Evolutionary conservation across 2,888 invertebrate genomes (phyloP).

Genomic region (Psococerastis gibbosa): DNA sequence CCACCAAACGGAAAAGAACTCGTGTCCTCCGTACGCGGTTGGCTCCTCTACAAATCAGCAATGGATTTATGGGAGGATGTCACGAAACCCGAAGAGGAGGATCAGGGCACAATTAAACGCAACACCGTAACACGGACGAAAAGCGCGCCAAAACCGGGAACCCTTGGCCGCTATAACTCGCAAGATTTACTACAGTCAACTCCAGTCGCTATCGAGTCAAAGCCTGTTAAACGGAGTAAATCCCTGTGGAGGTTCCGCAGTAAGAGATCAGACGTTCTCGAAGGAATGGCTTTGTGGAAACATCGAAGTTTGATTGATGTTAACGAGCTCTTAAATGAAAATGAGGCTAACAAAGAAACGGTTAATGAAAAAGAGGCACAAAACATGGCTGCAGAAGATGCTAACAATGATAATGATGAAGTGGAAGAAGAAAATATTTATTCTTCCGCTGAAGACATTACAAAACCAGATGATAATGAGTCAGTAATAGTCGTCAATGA

Average conservation of each 20-base stretch:
- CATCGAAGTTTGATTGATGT: slow-evolving; percentile 67
- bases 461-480: slow-evolving; percentile 28
- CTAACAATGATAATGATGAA: slow-evolving; percentile 32
- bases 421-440: slow-evolving; percentile 22
- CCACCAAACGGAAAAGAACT: background rate
- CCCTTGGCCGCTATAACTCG: slow-evolving; percentile 1
- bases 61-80: slow-evolving; percentile 27
- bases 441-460: slow-evolving; percentile 9
- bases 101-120: slow-evolving; percentile 15
- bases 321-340: slow-evolving; percentile 11
- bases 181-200: slow-evolving; percentile 8
- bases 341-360: slow-evolving; percentile 27
- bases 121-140: slow-evolving; percentile 4
- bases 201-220: slow-evolving; percentile 5
- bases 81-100: slow-evolving; percentile 20
- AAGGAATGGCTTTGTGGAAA: slow-evolving; percentile 75
- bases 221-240: slow-evolving; percentile 52
- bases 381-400: too few relatives aligned
- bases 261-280: slow-evolving; percentile 46
- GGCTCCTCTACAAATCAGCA: slow-evolving; percentile 27
- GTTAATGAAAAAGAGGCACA: slow-evolving; percentile 35
- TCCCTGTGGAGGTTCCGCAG: slow-evolving; percentile 73
- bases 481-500: slow-evolving; percentile 68
- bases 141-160: slow-evolving; percentile 1
- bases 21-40: slow-evolving; percentile 23